Evolutionary conservation across 2,797 vertebrate species (phyloP).

Genomic region (Urosaurus nigricauda): DNA sequence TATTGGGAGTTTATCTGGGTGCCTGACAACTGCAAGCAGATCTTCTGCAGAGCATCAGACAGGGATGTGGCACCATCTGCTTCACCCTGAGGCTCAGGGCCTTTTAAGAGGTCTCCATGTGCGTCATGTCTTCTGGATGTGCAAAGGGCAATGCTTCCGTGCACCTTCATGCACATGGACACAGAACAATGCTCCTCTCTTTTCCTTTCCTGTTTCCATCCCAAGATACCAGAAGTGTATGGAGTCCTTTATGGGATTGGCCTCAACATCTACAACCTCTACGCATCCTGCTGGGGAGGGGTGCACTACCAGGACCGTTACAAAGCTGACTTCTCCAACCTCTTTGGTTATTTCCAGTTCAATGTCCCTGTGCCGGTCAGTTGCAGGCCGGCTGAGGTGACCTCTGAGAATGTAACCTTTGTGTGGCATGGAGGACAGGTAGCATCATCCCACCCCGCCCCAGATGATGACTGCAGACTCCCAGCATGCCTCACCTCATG

Average conservation of each 20-base stretch:
- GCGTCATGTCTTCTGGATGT: too few relatives aligned
- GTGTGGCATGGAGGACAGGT: too few relatives aligned
- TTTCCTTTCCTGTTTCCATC: neutral
- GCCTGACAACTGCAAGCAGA: too few relatives aligned
- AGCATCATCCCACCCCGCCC: too few relatives aligned
- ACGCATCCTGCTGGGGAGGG: constrained; percentile 42
- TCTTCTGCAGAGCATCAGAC: too few relatives aligned
- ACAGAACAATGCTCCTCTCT: neutral
- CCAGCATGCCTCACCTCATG: too few relatives aligned
- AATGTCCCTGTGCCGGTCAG: constrained; percentile 43
- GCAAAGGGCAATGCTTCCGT: neutral
- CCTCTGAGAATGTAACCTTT: too few relatives aligned
- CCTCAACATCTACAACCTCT: constrained; percentile 64
- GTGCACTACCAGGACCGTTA: constrained; percentile 26
- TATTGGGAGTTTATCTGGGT: too few relatives aligned
- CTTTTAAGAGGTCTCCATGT: neutral
- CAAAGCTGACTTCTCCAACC: constrained; percentile 44
- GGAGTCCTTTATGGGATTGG: constrained; percentile 53
- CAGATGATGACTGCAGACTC: too few relatives aligned
- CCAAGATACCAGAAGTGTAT: constrained; percentile 27
- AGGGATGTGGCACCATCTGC: neutral
- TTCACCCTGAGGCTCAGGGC: neutral
- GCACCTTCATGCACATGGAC: neutral
- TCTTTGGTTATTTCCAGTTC: constrained; percentile 57
- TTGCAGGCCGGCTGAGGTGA: neutral